phyloP scores from a whole-genome alignment of 2,797 vertebrate species.

The Siniperca obscura region DNA sequence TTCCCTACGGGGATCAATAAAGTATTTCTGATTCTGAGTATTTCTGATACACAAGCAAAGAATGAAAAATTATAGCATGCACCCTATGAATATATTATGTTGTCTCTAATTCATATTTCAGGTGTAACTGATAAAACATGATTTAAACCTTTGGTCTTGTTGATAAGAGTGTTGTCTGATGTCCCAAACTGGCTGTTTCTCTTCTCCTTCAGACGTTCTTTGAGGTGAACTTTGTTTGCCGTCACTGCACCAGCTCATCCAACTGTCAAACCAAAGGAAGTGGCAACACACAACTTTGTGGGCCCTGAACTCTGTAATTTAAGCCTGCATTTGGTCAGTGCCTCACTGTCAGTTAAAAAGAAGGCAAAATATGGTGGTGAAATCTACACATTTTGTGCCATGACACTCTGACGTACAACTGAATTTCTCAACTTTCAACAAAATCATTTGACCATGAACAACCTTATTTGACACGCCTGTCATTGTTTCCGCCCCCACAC shows the following conservation, averaged over 20 bases:
- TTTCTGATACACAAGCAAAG: conserved; percentile 25
- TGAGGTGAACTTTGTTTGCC: conserved; percentile 38
- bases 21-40: too few species aligned
- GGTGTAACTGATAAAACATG: background rate
- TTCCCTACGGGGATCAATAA: too few species aligned
- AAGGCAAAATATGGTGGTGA: conserved; percentile 3
- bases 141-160: conserved; percentile 1
- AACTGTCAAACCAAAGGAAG: conserved; percentile 76
- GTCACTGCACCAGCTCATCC: conserved; percentile 44
- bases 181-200: background rate
- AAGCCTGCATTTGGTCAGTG: conserved; percentile 32
- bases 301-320: conserved; percentile 17
- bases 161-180: conserved; percentile 2
- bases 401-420: background rate
- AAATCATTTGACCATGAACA: conserved; percentile 44
- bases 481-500: conserved; percentile 19
- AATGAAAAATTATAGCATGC: background rate
- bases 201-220: conserved; percentile 1
- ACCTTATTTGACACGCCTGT: conserved; percentile 58
- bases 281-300: conserved; percentile 47
- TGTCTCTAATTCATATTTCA: background rate
- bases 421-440: conserved; percentile 47
- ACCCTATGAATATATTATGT: conserved; percentile 1
- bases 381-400: conserved; percentile 10
- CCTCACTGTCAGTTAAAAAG: conserved; percentile 22